Evolutionary conservation across 1,140 invertebrate species (phyloP).

Genomic region (Lucilia sericata): DNA sequence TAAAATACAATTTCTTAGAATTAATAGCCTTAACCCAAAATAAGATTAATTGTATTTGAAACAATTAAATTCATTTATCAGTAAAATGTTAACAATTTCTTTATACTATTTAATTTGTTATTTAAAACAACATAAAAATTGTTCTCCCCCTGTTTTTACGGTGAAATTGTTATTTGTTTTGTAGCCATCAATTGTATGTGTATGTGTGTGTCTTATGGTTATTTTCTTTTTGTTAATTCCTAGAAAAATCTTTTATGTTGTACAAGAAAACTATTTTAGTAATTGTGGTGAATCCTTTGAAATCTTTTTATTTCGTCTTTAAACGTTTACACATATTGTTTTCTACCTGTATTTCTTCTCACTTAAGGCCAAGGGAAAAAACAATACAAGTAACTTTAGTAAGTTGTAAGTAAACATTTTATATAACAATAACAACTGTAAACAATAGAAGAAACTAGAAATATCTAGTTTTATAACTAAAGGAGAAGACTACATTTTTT

Average conservation of each 20-base stretch:
- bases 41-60: background rate
- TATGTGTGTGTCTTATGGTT: background rate
- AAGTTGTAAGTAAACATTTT: no score
- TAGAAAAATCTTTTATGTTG: background rate
- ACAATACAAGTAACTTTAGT: no score
- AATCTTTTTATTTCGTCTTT: background rate
- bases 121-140: background rate
- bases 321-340: background rate
- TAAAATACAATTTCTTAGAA: background rate
- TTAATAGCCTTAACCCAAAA: background rate
- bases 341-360: background rate
- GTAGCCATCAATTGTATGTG: background rate
- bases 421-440: background rate
- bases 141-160: background rate
- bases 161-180: background rate
- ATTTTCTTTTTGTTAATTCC: background rate
- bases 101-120: background rate
- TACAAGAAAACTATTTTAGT: constrained; percentile 7
- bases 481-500: no score
- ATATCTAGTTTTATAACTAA: no score
- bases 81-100: background rate
- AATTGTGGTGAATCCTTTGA: background rate
- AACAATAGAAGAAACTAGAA: background rate
- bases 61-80: constrained; percentile 14
- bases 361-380: background rate